phyloP scores from a whole-genome alignment of 2,113 vertebrate genomes.

The Dendropsophus ebraccatus region DNA sequence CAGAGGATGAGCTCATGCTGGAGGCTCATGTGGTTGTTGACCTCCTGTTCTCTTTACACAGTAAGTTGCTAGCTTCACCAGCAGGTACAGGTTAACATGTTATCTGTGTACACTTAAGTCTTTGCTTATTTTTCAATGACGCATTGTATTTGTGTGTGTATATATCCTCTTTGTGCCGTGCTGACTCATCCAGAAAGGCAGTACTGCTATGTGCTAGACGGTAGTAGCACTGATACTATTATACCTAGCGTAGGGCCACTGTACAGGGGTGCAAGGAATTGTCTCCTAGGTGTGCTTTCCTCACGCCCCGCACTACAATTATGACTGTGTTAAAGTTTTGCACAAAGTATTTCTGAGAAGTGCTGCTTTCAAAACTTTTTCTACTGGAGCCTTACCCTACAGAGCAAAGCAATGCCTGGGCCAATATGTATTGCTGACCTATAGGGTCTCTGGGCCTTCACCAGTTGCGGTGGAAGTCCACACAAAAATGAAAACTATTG shows the following conservation, averaged over 20 bases:
- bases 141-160: slow-evolving; percentile 42
- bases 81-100: slow-evolving; percentile 13
- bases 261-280: no score
- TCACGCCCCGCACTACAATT: no score
- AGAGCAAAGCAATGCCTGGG: no score
- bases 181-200: background rate
- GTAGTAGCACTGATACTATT: background rate
- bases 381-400: no score
- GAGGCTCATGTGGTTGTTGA: slow-evolving; percentile 15
- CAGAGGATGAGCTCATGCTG: slow-evolving; percentile 29
- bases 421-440: no score
- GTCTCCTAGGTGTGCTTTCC: no score
- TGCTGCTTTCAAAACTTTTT: no score
- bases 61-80: background rate
- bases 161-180: slow-evolving; percentile 18
- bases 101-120: slow-evolving; percentile 29
- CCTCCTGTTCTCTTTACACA: slow-evolving; percentile 3
- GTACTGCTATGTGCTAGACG: background rate
- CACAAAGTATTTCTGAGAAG: no score
- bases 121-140: slow-evolving; percentile 44
- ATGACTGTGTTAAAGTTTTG: no score
- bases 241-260: background rate
- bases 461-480: no score
- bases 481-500: no score
- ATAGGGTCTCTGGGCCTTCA: no score